Percentiles rank a stretch among this genome's conserved stretches.
These are phyloP conservation scores for Calcarius lapponicus DNA, from an alignment of 2,797 vertebrate species.

Conservation along the genomic window DNA sequence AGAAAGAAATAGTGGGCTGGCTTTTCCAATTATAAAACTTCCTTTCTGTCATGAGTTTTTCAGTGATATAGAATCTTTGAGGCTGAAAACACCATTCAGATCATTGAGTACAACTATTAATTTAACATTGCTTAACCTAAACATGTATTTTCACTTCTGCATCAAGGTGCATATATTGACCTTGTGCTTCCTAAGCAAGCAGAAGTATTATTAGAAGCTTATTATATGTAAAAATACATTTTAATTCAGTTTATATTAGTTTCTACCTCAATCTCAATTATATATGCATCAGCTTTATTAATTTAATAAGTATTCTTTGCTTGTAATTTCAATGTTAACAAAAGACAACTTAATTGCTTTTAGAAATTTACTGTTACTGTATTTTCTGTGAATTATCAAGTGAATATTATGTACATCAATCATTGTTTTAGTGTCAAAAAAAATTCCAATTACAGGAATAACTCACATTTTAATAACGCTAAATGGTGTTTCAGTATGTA, in stretches of 20 bases:
- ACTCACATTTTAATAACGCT: slow-evolving; percentile 57
- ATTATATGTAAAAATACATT: not conserved
- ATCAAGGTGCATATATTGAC: not conserved
- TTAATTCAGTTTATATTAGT: not conserved
- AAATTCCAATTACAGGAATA: slow-evolving; percentile 22
- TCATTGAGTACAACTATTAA: not conserved
- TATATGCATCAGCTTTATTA: not conserved
- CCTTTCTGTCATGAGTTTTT: not conserved
- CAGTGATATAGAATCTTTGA: not conserved
- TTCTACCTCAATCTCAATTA: slow-evolving; percentile 12
- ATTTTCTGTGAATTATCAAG: slow-evolving; percentile 43
- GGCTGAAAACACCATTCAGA: not conserved
- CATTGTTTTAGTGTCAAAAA: slow-evolving; percentile 10
- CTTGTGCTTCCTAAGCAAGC: not conserved
- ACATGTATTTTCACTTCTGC: not conserved
- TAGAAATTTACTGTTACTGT: not conserved
- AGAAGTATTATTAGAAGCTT: not conserved
- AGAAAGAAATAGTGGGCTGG: not conserved
- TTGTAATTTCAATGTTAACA: not conserved
- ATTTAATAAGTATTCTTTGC: not conserved
- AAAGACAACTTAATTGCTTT: slow-evolving; percentile 15
- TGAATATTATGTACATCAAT: slow-evolving; percentile 15
- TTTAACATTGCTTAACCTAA: not conserved
- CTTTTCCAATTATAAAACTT: not conserved
- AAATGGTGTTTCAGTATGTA: slow-evolving; percentile 32